Conservation (phyloP, 2,113 vertebrate genomes). For the Planiliza haematocheilus region DNA sequence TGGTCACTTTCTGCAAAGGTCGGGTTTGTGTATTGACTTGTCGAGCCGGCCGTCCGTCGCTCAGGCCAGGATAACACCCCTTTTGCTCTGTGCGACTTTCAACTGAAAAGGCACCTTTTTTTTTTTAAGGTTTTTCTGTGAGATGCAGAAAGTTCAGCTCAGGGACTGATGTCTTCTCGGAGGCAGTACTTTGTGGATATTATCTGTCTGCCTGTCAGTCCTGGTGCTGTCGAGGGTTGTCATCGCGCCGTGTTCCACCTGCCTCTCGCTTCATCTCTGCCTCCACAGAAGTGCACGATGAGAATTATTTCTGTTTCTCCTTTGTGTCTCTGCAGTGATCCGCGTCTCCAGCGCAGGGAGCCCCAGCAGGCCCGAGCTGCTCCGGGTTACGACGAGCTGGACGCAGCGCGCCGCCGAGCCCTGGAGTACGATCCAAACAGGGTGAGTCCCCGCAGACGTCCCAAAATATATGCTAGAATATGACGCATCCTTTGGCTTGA, state of each 20-base stretch:
- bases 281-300: neutral
- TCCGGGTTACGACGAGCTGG: slow-evolving; percentile 76
- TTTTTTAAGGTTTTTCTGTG: slow-evolving; percentile 44
- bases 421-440: slow-evolving; percentile 75
- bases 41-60: neutral
- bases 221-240: slow-evolving; percentile 39
- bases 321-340: slow-evolving; percentile 66
- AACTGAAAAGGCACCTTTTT: slow-evolving; percentile 19
- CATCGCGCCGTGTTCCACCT: neutral
- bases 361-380: slow-evolving; percentile 65
- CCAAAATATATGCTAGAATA: too few relatives aligned
- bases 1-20: slow-evolving; percentile 10
- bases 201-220: slow-evolving; percentile 53
- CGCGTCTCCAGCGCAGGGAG: slow-evolving; percentile 68
- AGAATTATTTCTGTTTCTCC: too few relatives aligned
- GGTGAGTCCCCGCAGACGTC: slow-evolving; percentile 61
- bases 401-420: slow-evolving; percentile 49
- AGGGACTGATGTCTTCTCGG: slow-evolving; percentile 44
- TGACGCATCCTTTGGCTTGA: neutral
- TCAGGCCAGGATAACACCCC: neutral
- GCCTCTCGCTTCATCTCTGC: slow-evolving; percentile 8
- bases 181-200: slow-evolving; percentile 52
- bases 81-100: neutral
- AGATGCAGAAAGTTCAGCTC: slow-evolving; percentile 48
- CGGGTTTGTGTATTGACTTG: neutral